Base-by-base conservation (phyloP, 2,113 vertebrate species). In the Odontophorus gujanensis region DNA sequence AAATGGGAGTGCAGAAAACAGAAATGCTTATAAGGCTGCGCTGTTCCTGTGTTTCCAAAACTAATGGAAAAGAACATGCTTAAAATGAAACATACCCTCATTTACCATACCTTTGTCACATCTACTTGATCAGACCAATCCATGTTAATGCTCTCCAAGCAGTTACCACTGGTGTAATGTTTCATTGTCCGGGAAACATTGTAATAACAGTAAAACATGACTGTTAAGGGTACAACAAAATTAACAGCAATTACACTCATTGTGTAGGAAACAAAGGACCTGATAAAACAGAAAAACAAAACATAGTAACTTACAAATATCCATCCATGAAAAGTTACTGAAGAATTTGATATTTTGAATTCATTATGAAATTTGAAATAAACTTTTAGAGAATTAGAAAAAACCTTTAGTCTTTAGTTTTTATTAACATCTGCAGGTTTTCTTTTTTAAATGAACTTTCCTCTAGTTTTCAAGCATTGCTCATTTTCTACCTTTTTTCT, bases 141-240 rank as follows among this genome's bases (percentile, higher is more conserved):
- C 36, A 98, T 79, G 88, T 98, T 98, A 93, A 98, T 69, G 75
- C 92, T 96, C 34, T 98, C 97, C 76, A 99, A 93, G 78, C 97
- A 97, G 95, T 98, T 98, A 90, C 91, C 96, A 53, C 96, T 89
- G 72, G 96, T 95, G 55, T 98, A 98, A n/a, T 95, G 93, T 95
- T 95, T 98, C 92, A 99, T 98, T 32, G 98, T 98, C 71, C 76
- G 96, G 22, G 98, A 98, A 92, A 99, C 98, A 28, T 98, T 98
- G 97, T 98, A 99, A 97, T 99, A 99, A 97, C 99, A 99, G 97
- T 99, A 99, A 96, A 98, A 98, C 99, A 99, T 99, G 96, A 98
- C 98, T 17, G 94, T 97, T 78, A 99, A 97, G n/a, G 99, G 99
- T 86, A 99, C 81, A 57, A 99, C 91, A 93, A 99, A 99, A 97